Evolutionary conservation across 2,797 vertebrate genomes (phyloP).

Genomic region (Momotus momota): DNA sequence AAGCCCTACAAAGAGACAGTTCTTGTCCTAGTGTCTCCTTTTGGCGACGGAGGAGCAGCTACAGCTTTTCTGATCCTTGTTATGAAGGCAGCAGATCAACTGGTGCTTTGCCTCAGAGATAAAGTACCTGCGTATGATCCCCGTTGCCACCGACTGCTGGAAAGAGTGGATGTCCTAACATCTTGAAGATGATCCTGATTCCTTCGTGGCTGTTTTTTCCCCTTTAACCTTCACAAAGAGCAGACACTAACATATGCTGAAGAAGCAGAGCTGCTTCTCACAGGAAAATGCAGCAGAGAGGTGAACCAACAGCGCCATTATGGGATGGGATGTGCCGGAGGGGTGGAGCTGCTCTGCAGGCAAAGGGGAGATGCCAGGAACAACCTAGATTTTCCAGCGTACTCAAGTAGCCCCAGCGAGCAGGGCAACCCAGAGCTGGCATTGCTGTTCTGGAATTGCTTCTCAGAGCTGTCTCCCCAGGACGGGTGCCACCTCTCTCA

Average conservation of each 20-base stretch:
- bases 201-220: neutral
- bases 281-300: too few species aligned
- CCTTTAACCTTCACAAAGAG: neutral
- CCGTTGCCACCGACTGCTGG: neutral
- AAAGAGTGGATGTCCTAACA: neutral
- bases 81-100: neutral
- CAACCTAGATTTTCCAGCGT: neutral
- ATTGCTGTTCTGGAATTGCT: neutral
- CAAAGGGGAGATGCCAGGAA: neutral
- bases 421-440: neutral
- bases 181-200: neutral
- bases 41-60: neutral
- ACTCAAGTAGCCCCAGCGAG: rapidly evolving
- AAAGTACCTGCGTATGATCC: neutral
- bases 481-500: neutral
- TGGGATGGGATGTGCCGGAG: neutral
- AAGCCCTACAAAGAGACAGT: neutral
- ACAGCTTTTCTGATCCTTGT: neutral
- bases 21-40: neutral
- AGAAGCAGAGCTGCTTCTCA: neutral
- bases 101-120: neutral
- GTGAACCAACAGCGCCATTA: too few species aligned
- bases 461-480: neutral
- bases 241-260: neutral
- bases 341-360: neutral